These are phyloP conservation scores for Abrostola tripartita DNA, from an alignment of 2,888 invertebrate species.

Conservation along the genomic window DNA sequence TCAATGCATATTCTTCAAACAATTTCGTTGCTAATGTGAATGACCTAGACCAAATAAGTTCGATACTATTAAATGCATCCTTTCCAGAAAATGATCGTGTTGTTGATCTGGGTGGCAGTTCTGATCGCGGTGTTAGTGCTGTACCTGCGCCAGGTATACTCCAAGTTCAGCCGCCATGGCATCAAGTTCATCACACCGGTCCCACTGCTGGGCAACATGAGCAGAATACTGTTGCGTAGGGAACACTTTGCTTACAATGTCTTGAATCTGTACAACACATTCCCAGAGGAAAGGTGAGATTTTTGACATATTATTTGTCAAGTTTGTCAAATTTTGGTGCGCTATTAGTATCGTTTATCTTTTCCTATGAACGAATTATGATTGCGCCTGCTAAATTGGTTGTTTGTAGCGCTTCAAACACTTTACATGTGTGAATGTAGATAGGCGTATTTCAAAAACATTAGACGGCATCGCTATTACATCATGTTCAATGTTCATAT, in stretches of 20 bases:
- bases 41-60: not conserved
- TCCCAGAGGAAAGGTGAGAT: slow-evolving; percentile 63
- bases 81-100: slow-evolving; percentile 55
- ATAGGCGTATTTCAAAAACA: no score
- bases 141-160: slow-evolving; percentile 56
- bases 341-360: no score
- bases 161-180: slow-evolving; percentile 60
- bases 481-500: no score
- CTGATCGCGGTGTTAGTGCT: slow-evolving; percentile 51
- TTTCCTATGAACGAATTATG: no score
- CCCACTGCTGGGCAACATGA: slow-evolving; percentile 66
- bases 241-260: slow-evolving; percentile 55
- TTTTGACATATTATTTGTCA: no score
- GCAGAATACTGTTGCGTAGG: slow-evolving; percentile 30
- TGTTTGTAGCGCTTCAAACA: no score
- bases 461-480: no score
- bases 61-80: not conserved
- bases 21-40: no score
- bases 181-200: slow-evolving; percentile 58
- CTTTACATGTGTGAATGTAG: no score
- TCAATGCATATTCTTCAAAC: no score
- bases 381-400: no score
- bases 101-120: slow-evolving; percentile 56
- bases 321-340: no score
- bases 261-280: slow-evolving; percentile 56